Percentiles rank a stretch among this genome's conserved stretches.
Evolutionary conservation across 2,888 invertebrate genomes (phyloP).

Genomic region (Lingula anatina): DNA sequence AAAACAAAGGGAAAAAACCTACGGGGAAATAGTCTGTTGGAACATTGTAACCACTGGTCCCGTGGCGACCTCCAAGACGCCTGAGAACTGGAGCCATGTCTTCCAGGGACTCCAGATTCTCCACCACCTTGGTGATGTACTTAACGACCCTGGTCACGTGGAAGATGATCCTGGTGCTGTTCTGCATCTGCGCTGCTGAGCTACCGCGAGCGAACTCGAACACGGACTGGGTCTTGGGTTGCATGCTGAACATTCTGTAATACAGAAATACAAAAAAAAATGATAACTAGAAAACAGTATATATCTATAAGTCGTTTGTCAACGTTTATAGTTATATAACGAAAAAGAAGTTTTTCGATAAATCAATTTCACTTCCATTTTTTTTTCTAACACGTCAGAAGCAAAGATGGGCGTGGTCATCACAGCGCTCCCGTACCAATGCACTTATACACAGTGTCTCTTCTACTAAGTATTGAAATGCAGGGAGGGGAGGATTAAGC

Average conservation of each 20-base stretch:
- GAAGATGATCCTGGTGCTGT: conserved; percentile 4
- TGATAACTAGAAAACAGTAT: too few species aligned
- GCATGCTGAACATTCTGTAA: conserved; percentile 1
- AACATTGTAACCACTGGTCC: conserved; percentile 3
- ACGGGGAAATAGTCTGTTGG: conserved; percentile 2
- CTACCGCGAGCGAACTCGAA: conserved; percentile 4
- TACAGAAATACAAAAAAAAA: background rate
- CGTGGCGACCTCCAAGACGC: conserved; percentile 4
- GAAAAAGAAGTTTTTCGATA: too few species aligned
- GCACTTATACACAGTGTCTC: too few species aligned
- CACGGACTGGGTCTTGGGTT: conserved; percentile 1
- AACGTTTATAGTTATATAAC: too few species aligned
- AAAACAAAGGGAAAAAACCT: background rate
- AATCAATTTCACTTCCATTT: too few species aligned
- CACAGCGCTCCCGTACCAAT: too few species aligned
- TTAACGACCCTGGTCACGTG: conserved; percentile 5
- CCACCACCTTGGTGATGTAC: conserved; percentile 1
- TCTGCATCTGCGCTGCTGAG: conserved; percentile 3
- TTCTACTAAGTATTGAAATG: too few species aligned
- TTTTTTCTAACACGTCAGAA: too few species aligned
- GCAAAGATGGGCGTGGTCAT: too few species aligned
- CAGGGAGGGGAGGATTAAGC: too few species aligned
- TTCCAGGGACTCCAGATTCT: conserved; percentile 3
- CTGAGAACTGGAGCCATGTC: conserved; percentile 3
- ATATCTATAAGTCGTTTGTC: too few species aligned